Base-by-base conservation (phyloP, 2,888 invertebrate species). In the Thalpophila matura region DNA sequence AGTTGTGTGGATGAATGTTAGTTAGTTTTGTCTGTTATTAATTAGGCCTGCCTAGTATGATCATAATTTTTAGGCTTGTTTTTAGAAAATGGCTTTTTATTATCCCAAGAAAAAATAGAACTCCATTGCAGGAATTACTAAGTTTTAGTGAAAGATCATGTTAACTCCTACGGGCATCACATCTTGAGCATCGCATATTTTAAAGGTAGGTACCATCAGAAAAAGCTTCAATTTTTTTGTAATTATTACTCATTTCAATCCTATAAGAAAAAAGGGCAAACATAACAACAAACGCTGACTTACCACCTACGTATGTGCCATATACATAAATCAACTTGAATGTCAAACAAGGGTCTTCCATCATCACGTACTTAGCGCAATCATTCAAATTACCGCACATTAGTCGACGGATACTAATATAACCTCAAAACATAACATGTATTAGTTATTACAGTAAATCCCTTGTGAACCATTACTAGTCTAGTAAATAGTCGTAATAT, bases 341-440 rank as follows among this genome's bases (percentile, higher is more conserved):
- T 56, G 58, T 56, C 58, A 61, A 60, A 68, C 24, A 62, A 54
- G 72, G 57, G 66, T 56, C 56, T 42, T 14, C 54, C 35, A 71
- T 64, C 54, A 72, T 62, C 42, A 38, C 40, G 7, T 31, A 71
- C 14, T 77, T 74, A 73, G 42, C 60, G 55, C 60, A 29, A 45
- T 53, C 47, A 40, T 56, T 47, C 51, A 22, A 74, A 71, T 67
- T 74, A 37, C 10, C 14, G 10, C 33, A 33, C 26, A 59, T 74
- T 74, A 60, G 68, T 38, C 16, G 26, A 20, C 14, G 12, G 1
- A 4, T 53, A 16, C 56, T 69, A 65, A 65, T 31, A 29, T 26
- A 20, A 29, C 47, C 46, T 56, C 9, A 31, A 40, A 50, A 49
- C 29, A 49, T 6, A 18, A 38, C 22, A 33, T 22, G 10, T 5